Evolutionary conservation across 2,113 vertebrate genomes (phyloP).

Genomic region (Crotalus horridus): DNA sequence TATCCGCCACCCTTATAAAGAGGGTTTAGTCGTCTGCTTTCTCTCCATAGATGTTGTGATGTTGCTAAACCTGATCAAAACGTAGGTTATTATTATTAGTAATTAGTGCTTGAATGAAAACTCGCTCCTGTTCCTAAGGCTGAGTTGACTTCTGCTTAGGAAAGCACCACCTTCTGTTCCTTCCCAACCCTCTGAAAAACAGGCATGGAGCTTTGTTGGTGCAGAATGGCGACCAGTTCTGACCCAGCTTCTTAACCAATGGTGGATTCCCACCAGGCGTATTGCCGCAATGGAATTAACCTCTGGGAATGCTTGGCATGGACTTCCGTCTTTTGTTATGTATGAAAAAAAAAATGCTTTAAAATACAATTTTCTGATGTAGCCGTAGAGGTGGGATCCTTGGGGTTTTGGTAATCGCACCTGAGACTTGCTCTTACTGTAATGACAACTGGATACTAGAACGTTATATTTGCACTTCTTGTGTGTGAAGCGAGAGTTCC

Average conservation of each 20-base stretch:
- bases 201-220: background rate
- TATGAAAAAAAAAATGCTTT: background rate
- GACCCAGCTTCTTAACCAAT: background rate
- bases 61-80: background rate
- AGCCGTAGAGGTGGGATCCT: background rate
- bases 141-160: background rate
- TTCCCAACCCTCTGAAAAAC: background rate
- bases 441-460: background rate
- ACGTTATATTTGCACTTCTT: background rate
- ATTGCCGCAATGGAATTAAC: background rate
- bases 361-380: background rate
- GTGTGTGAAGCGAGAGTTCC: background rate
- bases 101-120: background rate
- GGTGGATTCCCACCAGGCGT: too few species aligned
- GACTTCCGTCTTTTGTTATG: too few species aligned
- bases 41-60: background rate
- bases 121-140: background rate
- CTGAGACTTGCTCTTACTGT: background rate
- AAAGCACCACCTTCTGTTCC: accelerated
- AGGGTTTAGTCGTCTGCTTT: background rate
- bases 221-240: background rate
- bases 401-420: background rate
- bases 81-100: background rate
- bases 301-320: background rate
- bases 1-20: background rate